phyloP scores from a whole-genome alignment of 2,888 invertebrate species.

The Calameuta idolon region DNA sequence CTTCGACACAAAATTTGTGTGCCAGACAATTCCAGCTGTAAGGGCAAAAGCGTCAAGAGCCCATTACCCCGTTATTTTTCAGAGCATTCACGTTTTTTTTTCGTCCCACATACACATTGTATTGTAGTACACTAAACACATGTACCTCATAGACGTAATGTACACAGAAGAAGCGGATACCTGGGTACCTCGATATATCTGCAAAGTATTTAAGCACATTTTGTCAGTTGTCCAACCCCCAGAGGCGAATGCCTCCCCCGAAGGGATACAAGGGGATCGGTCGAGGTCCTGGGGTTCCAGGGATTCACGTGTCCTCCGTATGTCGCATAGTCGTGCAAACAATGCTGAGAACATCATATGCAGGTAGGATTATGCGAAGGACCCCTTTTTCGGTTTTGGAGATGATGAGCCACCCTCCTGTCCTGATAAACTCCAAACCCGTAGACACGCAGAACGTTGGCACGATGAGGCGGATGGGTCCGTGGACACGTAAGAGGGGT shows the following conservation, averaged over 20 bases:
- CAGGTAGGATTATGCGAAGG: conserved; percentile 65
- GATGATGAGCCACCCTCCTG: conserved; percentile 45
- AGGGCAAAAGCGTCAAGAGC: neutral
- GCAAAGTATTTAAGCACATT: conserved; percentile 47
- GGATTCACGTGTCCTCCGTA: conserved; percentile 33
- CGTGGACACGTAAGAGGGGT: conserved; percentile 30
- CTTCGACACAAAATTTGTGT: neutral
- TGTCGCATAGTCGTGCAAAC: conserved; percentile 53
- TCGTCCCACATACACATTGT: neutral
- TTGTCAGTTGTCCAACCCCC: conserved; percentile 4
- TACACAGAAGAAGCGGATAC: neutral
- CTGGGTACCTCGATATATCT: neutral
- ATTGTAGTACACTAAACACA: neutral
- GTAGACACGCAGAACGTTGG: conserved; percentile 18
- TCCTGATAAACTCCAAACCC: conserved; percentile 44
- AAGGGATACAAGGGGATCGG: conserved; percentile 11
- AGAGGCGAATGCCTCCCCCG: neutral
- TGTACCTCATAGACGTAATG: neutral
- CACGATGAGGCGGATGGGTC: conserved; percentile 14
- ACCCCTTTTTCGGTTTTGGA: conserved; percentile 58
- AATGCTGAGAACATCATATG: conserved; percentile 63
- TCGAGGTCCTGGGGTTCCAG: neutral
- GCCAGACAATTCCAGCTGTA: neutral
- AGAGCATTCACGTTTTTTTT: neutral
- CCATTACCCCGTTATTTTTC: neutral